A percentile compares a stretch with the other conserved stretches of the same genome.
Evolutionary conservation across 2,888 invertebrate genomes (phyloP).

Genomic region (Andrena camellia): DNA sequence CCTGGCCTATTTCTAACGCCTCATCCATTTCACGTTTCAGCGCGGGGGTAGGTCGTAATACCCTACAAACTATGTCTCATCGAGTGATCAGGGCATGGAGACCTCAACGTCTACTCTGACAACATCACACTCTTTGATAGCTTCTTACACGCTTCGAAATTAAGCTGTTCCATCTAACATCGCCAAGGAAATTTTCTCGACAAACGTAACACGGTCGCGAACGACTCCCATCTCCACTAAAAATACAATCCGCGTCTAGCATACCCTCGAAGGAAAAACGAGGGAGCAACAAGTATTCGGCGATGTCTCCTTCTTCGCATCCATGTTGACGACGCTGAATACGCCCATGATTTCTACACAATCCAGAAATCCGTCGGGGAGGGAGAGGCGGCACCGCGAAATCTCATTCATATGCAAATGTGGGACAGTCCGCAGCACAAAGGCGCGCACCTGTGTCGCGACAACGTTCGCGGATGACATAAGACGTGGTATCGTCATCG

Average conservation of each 20-base stretch:
- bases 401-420: constrained; percentile 68
- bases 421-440: constrained; percentile 35
- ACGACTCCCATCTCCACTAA: background rate
- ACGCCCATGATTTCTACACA: constrained; percentile 43
- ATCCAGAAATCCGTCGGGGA: constrained; percentile 47
- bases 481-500: constrained; percentile 47
- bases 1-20: constrained; percentile 44
- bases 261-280: background rate
- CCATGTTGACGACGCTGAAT: background rate
- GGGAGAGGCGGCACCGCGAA: constrained; percentile 16
- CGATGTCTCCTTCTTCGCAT: background rate
- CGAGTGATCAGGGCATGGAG: constrained; percentile 37
- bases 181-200: background rate
- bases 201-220: background rate
- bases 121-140: constrained; percentile 17
- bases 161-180: background rate
- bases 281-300: constrained; percentile 26
- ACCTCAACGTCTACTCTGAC: constrained; percentile 34
- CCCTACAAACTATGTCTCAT: constrained; percentile 55
- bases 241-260: background rate
- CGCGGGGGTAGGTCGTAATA: constrained; percentile 56
- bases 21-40: constrained; percentile 54
- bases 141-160: background rate
- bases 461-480: constrained; percentile 41
- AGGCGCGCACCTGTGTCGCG: constrained; percentile 60